phyloP scores from a whole-genome alignment of 2,113 vertebrate genomes.

The Trematomus loennbergii region DNA sequence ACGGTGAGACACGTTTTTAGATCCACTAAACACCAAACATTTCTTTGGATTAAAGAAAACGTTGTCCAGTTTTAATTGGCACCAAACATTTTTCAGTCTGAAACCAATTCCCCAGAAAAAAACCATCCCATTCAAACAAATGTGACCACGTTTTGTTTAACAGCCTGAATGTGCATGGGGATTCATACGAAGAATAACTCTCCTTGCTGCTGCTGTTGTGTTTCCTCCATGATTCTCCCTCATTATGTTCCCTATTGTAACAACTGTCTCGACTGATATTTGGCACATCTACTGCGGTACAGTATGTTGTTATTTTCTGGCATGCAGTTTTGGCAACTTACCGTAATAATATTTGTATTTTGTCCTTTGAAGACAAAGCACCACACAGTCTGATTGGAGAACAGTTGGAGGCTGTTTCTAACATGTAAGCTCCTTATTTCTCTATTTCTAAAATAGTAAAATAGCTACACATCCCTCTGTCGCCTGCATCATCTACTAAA shows the following conservation, averaged over 20 bases:
- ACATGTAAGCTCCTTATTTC: slow-evolving; percentile 29
- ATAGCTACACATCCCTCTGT: neutral
- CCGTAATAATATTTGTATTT: slow-evolving; percentile 41
- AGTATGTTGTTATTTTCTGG: slow-evolving; percentile 23
- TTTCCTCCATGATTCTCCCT: neutral
- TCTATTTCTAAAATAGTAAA: slow-evolving; percentile 8
- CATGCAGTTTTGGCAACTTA: neutral
- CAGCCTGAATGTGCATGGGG: neutral
- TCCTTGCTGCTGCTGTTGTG: slow-evolving; percentile 4
- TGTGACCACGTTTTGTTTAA: neutral
- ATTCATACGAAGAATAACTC: neutral
- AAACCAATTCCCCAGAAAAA: neutral
- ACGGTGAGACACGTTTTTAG: neutral
- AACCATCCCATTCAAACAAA: neutral
- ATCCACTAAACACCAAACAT: neutral
- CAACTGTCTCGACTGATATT: slow-evolving; percentile 15
- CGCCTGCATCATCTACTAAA: slow-evolving; percentile 7
- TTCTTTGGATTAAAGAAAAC: neutral
- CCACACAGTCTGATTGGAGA: slow-evolving; percentile 21
- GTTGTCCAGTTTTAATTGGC: too few relatives aligned
- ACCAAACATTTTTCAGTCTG: too few relatives aligned
- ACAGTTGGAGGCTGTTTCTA: slow-evolving; percentile 24
- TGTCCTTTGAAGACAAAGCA: slow-evolving; percentile 22
- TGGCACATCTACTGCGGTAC: neutral
- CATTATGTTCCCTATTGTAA: neutral